phyloP scores from a whole-genome alignment of 2,888 invertebrate genomes.

The Pyralis farinalis region DNA sequence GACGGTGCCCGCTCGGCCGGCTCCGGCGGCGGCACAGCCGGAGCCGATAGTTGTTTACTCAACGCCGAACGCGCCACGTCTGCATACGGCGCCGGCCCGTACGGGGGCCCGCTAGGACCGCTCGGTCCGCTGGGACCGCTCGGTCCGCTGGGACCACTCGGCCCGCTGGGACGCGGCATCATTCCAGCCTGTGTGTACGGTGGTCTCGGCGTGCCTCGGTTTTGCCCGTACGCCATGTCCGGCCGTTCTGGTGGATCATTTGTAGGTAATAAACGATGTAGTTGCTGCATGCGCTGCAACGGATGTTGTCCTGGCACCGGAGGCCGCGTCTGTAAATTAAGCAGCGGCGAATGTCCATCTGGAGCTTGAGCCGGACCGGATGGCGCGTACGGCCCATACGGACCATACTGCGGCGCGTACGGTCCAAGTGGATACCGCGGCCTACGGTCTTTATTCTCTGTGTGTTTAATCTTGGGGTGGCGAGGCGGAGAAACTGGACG shows the following conservation, averaged over 20 bases:
- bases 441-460: constrained; percentile 66
- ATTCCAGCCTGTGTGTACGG: too few species aligned
- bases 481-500: constrained; percentile 39
- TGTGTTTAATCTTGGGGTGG: constrained; percentile 70
- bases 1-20: constrained; percentile 8
- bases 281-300: constrained; percentile 24
- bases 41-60: too few species aligned
- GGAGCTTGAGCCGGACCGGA: constrained; percentile 30
- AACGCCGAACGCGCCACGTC: constrained; percentile 11
- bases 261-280: constrained; percentile 19
- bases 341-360: constrained; percentile 44
- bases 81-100: constrained; percentile 16
- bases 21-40: constrained; percentile 16
- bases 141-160: constrained; percentile 18
- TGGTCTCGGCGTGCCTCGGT: too few species aligned
- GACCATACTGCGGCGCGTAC: constrained; percentile 71
- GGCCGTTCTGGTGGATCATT: too few species aligned
- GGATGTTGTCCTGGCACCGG: constrained; percentile 19
- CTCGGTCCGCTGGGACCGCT: too few species aligned
- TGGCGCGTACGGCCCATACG: constrained; percentile 70
- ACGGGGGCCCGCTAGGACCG: too few species aligned
- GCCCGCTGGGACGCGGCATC: constrained; percentile 15
- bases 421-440: constrained; percentile 68
- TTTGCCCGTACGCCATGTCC: too few species aligned
- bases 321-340: constrained; percentile 13